A percentile compares a stretch with the other conserved stretches of the same genome.
phyloP scores from a whole-genome alignment of 1,140 invertebrate genomes.

The Harpegnathos saltator region DNA sequence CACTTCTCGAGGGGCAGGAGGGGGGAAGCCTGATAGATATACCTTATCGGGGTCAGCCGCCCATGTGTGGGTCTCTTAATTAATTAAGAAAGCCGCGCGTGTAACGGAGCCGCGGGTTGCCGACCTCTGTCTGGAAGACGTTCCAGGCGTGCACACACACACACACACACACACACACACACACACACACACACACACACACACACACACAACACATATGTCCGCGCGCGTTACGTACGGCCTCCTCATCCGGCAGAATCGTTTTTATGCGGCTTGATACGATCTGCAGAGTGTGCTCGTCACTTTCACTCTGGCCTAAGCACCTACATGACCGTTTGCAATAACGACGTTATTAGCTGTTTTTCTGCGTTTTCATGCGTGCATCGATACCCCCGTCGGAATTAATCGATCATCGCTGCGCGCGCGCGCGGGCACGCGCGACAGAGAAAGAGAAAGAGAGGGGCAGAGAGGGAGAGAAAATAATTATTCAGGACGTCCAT shows the following conservation, averaged over 20 bases:
- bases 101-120: conserved; percentile 37
- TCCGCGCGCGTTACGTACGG: conserved; percentile 12
- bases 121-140: conserved; percentile 29
- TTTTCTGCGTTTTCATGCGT: neutral
- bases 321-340: conserved; percentile 18
- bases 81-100: conserved; percentile 47
- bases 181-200: neutral
- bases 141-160: neutral
- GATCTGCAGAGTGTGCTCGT: conserved; percentile 32
- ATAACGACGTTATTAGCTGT: conserved; percentile 27
- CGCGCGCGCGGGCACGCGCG: neutral
- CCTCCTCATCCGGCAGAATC: conserved; percentile 31
- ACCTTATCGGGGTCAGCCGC: conserved; percentile 4
- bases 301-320: conserved; percentile 55
- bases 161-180: neutral
- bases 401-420: neutral
- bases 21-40: conserved; percentile 38
- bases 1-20: conserved; percentile 12
- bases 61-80: conserved; percentile 32
- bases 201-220: neutral
- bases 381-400: neutral
- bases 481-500: neutral
- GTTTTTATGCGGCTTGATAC: conserved; percentile 51
- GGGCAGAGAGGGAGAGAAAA: neutral
- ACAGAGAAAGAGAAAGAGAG: conserved; percentile 1